Evolutionary conservation across 2,113 vertebrate genomes (phyloP).

Genomic region (Tachuris rubrigastra): DNA sequence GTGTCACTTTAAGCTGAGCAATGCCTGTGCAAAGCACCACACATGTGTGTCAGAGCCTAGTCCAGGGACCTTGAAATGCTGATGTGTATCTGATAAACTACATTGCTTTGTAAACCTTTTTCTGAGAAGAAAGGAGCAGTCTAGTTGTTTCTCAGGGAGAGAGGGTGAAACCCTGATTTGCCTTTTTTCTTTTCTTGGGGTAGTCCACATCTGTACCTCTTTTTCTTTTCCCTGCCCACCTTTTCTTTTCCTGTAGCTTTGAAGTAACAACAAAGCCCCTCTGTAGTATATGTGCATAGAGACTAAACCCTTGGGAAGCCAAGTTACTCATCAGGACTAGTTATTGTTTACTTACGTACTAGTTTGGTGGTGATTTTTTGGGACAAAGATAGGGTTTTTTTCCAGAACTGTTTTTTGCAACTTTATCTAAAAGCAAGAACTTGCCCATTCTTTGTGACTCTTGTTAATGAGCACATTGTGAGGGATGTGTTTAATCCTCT

Average conservation of each 20-base stretch:
- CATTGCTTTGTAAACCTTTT: background rate
- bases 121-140: background rate
- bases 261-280: background rate
- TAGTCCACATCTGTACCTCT: background rate
- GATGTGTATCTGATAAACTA: background rate
- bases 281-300: background rate
- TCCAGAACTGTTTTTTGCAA: background rate
- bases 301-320: background rate
- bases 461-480: background rate
- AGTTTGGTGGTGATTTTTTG: background rate
- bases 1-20: background rate
- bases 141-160: background rate
- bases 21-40: background rate
- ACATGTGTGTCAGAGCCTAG: fast-evolving
- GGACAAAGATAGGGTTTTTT: background rate
- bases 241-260: background rate
- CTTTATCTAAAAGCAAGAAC: background rate
- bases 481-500: background rate
- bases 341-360: background rate
- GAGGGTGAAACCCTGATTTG: background rate
- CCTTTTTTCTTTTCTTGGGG: background rate
- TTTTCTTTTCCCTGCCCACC: background rate
- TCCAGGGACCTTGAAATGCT: background rate
- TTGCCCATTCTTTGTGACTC: background rate
- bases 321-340: background rate